A percentile compares a stretch with the other conserved stretches of the same genome.
Conservation (phyloP, 2,888 invertebrate genomes). For the Yponomeuta sedellus region DNA sequence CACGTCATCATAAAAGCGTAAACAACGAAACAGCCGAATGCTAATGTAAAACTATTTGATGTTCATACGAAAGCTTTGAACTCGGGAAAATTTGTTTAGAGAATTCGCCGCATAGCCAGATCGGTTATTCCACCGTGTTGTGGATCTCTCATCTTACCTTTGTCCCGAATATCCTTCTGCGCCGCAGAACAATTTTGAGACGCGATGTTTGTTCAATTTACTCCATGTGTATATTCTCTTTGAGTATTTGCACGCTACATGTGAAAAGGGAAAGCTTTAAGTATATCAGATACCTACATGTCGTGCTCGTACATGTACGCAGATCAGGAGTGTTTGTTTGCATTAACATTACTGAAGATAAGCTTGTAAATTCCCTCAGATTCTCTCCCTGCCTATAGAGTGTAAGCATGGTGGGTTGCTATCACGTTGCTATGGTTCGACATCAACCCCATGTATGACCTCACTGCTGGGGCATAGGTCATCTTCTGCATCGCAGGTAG, state of each 20-base stretch:
- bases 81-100: constrained; percentile 26
- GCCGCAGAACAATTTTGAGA: background rate
- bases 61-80: constrained; percentile 38
- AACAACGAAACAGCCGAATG: constrained; percentile 38
- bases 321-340: constrained; percentile 8
- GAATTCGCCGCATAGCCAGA: constrained; percentile 27
- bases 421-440: constrained; percentile 28
- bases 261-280: constrained; percentile 13
- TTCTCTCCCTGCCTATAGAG: constrained; percentile 26
- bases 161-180: background rate
- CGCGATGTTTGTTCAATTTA: constrained; percentile 15
- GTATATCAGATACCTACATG: constrained; percentile 8
- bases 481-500: too few relatives aligned
- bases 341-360: constrained; percentile 21
- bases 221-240: constrained; percentile 14
- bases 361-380: constrained; percentile 28
- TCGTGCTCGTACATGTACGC: background rate
- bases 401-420: constrained; percentile 34
- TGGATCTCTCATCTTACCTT: constrained; percentile 21
- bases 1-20: constrained; percentile 33
- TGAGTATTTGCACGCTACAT: constrained; percentile 22
- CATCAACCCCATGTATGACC: too few relatives aligned
- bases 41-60: constrained; percentile 65
- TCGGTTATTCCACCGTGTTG: constrained; percentile 27
- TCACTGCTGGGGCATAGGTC: too few relatives aligned